These are phyloP conservation scores for Pocillopora meandrina DNA, from an alignment of 92 coral and sea anemone species.

Conservation along the genomic window DNA sequence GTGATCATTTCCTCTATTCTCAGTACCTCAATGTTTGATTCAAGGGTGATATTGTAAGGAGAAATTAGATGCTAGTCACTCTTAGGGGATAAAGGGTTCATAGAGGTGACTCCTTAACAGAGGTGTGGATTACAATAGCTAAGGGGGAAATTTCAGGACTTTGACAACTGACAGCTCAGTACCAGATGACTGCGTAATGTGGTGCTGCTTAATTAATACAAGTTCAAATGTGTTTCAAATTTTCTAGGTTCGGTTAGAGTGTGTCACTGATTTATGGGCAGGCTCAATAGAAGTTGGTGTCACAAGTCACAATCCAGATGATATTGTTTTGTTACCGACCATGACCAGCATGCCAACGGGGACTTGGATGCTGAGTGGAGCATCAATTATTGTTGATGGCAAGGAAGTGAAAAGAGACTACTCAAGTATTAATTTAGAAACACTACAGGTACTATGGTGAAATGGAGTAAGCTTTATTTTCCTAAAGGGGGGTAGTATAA, in stretches of 20 bases:
- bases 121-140: too few relatives aligned
- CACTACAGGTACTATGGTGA: slow-evolving; percentile 47
- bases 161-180: too few relatives aligned
- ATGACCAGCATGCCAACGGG: slow-evolving; percentile 96
- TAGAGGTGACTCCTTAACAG: too few relatives aligned
- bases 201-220: neutral
- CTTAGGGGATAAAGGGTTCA: too few relatives aligned
- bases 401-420: slow-evolving; percentile 71
- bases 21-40: too few relatives aligned
- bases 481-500: neutral
- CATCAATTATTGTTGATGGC: slow-evolving; percentile 77
- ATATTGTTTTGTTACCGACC: slow-evolving; percentile 85
- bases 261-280: slow-evolving; percentile 91
- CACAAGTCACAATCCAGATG: slow-evolving; percentile 77
- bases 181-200: too few relatives aligned
- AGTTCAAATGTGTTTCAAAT: neutral
- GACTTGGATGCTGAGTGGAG: slow-evolving; percentile 98
- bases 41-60: too few relatives aligned
- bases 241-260: slow-evolving; percentile 69
- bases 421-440: slow-evolving; percentile 58
- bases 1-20: too few relatives aligned
- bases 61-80: too few relatives aligned
- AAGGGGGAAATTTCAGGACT: too few relatives aligned
- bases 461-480: too few relatives aligned
- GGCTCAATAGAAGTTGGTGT: slow-evolving; percentile 95